Evolutionary conservation across 2,113 vertebrate genomes (phyloP), one percentile per base, ranked within the genome.

Genomic region (Octodon degus): DNA sequence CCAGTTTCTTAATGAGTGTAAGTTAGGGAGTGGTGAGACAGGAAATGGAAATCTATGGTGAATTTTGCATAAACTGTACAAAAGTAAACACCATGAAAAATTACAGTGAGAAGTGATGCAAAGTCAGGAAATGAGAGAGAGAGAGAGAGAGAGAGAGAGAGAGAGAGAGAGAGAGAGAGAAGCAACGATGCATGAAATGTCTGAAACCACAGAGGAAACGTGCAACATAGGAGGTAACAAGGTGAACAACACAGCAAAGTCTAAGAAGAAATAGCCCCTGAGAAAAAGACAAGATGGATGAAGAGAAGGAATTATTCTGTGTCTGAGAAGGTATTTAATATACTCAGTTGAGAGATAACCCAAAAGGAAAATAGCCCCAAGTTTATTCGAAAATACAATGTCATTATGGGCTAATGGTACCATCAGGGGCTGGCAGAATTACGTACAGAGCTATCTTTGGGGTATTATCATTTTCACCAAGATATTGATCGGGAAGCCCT

Each of bases 191-290:
- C 96, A 97, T 96, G 97, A 98, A 97, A 97, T 98, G 74, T 97
- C 89, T 97, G 96, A 98, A 98, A 97, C 70, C 98, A 97, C 97
- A 97, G 94, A 98, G 97, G 96, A 97, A 97, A 97, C 65, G 96
- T 67, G 53, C 17, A 13, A 95, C 94, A 96, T 95, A 90, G 97
- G 60, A 77, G 92, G 97, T 94, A 98, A 98, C 96, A 98, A 98
- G 96, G 90, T 97, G 96, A 98, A 92, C 89, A 98, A 95, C 40
- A 95, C 30, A 58, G 62, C 85, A 70, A 60, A 85, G 86, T 27
- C 43, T 37, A n/a, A 60, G 65, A 79, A 90, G 74, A 43, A 87
- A 40, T 5, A 89, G 80, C 43, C 67, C 63, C 86, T 68, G 83
- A 86, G 79, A 79, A 68, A 82, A 97, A 94, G 55, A 85, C 37